These are phyloP conservation scores for Hesperophylax magnus DNA, from an alignment of 1,140 invertebrate genomes.

Conservation along the genomic window DNA sequence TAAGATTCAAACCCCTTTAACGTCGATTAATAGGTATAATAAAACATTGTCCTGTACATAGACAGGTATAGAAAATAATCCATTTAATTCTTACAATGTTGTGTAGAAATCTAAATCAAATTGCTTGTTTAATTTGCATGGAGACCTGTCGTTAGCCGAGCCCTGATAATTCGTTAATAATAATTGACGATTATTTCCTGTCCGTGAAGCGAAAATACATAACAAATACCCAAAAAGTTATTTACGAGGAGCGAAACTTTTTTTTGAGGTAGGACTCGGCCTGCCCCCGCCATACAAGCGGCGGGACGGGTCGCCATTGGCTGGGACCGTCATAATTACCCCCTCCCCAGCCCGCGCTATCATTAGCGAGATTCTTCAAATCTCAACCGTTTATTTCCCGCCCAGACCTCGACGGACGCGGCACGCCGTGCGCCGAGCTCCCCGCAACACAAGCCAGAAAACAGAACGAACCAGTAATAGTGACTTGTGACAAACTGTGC, in stretches of 20 bases:
- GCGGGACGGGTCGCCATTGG: constrained; percentile 30
- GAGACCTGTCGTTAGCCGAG: too few relatives aligned
- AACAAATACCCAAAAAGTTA: constrained; percentile 35
- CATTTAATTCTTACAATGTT: too few relatives aligned
- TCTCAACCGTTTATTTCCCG: constrained; percentile 53
- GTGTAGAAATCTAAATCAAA: too few relatives aligned
- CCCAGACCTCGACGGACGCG: constrained; percentile 20
- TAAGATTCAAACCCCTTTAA: too few relatives aligned
- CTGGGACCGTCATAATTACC: constrained; percentile 39
- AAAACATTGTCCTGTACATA: too few relatives aligned
- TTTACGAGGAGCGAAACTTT: constrained; percentile 39
- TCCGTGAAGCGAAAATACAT: constrained; percentile 19
- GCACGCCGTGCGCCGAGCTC: background rate
- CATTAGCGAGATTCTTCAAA: constrained; percentile 50
- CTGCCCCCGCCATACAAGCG: background rate
- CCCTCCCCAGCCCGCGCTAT: constrained; percentile 32
- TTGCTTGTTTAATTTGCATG: too few relatives aligned
- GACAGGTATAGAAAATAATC: too few relatives aligned
- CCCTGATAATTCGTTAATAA: too few relatives aligned
- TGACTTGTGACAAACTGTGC: constrained; percentile 40
- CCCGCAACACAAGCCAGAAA: background rate
- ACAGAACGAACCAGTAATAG: background rate
- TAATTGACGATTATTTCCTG: constrained; percentile 37
- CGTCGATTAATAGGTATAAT: too few relatives aligned
- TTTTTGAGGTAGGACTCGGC: constrained; percentile 37